These are phyloP conservation scores for Ischnus inquisitorius DNA, from an alignment of 2,888 invertebrate genomes.

Conservation along the genomic window DNA sequence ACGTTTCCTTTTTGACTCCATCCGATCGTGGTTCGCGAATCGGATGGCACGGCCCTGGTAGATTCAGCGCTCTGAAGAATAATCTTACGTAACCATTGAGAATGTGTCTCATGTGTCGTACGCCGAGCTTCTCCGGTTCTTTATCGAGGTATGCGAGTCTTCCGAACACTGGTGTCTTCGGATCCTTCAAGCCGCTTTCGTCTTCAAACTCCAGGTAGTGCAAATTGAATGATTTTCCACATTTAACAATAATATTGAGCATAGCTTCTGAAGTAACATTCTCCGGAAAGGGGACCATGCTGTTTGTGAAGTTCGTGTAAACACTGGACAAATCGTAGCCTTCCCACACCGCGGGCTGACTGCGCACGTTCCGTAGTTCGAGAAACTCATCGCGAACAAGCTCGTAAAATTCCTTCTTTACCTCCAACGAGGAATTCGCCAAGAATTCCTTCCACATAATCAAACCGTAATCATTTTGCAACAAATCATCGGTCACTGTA, in stretches of 20 bases:
- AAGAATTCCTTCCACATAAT: neutral
- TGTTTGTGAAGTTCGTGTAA: neutral
- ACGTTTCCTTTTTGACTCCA: neutral
- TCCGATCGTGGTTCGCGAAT: neutral
- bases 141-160: neutral
- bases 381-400: conserved; percentile 7
- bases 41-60: neutral
- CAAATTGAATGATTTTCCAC: neutral
- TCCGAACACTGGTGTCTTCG: neutral
- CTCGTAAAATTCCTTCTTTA: conserved; percentile 6
- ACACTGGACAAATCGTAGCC: neutral
- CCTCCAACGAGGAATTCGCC: neutral
- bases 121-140: neutral
- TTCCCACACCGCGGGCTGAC: neutral
- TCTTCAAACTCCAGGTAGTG: neutral
- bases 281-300: neutral
- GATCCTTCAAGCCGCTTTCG: neutral
- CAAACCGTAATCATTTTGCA: neutral
- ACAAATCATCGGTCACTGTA: neutral
- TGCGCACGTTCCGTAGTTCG: neutral
- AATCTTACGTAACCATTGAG: conserved; percentile 8
- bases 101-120: conserved; percentile 43
- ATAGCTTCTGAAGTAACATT: neutral
- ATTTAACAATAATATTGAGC: neutral
- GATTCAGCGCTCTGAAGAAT: conserved; percentile 26